These are phyloP conservation scores for Piliocolobus tephrosceles DNA, from an alignment of 2,113 vertebrate genomes.

Conservation along the genomic window DNA sequence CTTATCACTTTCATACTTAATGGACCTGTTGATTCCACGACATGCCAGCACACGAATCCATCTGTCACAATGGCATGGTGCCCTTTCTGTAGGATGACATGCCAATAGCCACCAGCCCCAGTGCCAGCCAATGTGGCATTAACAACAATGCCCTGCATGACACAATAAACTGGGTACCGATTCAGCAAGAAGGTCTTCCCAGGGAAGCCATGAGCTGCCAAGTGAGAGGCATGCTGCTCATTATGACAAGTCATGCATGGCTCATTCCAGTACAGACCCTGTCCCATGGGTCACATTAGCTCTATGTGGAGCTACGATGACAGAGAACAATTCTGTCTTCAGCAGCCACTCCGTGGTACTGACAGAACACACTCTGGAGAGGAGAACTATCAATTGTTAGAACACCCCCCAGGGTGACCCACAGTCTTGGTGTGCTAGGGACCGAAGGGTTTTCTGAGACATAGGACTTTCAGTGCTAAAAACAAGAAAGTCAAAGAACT, in stretches of 20 bases:
- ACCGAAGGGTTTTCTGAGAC: neutral
- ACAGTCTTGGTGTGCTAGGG: neutral
- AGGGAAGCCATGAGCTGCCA: conserved; percentile 57
- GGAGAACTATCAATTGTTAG: neutral
- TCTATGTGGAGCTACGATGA: neutral
- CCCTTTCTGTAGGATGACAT: conserved; percentile 47
- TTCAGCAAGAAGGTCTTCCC: conserved; percentile 61
- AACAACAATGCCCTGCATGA: conserved; percentile 67
- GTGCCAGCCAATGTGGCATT: conserved; percentile 65
- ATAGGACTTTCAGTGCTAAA: neutral
- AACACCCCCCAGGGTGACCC: neutral
- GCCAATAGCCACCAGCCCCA: conserved; percentile 31
- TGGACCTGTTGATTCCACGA: conserved; percentile 72
- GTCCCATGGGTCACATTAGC: neutral
- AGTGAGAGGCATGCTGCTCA: conserved; percentile 1
- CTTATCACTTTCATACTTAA: neutral
- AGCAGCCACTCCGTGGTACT: fast-evolving
- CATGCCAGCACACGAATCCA: conserved; percentile 71
- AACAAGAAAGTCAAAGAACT: neutral
- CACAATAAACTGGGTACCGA: conserved; percentile 42
- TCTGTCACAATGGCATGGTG: conserved; percentile 74
- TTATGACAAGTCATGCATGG: neutral
- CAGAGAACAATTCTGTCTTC: neutral
- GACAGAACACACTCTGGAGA: neutral
- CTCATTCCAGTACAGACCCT: neutral